Conservation (phyloP, 1,140 invertebrate genomes). For the Rhopalosiphum padi region DNA sequence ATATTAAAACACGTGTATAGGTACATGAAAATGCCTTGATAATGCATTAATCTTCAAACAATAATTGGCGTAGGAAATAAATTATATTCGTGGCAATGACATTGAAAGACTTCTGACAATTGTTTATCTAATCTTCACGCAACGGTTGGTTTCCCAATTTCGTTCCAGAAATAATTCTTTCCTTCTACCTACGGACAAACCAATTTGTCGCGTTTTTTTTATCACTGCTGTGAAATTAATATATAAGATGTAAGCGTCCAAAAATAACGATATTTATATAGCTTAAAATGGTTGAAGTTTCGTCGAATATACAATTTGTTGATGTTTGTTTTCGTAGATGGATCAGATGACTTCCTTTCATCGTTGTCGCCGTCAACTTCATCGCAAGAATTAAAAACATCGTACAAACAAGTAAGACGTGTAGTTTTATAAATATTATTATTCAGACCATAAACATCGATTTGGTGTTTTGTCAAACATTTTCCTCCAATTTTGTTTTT, state of each 20-base stretch:
- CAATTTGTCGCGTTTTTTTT: constrained; percentile 12
- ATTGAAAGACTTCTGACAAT: constrained; percentile 7
- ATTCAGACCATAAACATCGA: neutral
- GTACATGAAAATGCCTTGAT: too few species aligned
- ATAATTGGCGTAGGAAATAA: neutral
- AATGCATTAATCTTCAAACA: neutral
- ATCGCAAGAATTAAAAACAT: constrained; percentile 45
- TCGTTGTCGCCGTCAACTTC: constrained; percentile 52
- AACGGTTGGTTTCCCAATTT: constrained; percentile 8
- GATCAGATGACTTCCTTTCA: constrained; percentile 54
- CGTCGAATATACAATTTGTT: neutral
- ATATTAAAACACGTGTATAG: neutral
- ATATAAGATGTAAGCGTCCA: neutral
- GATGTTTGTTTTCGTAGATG: constrained; percentile 46
- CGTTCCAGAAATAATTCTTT: constrained; percentile 41
- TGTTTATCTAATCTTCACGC: constrained; percentile 41
- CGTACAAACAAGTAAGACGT: constrained; percentile 47
- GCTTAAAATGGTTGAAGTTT: neutral
- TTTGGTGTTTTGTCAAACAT: neutral
- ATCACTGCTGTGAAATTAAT: neutral
- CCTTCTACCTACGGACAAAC: neutral
- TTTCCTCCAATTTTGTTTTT: too few species aligned
- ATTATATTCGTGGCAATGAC: neutral
- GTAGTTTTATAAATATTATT: neutral
- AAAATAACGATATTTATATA: neutral